A percentile compares a stretch with the other conserved stretches of the same genome.
Evolutionary conservation across 2,113 vertebrate genomes (phyloP).

Genomic region (Cyprinus carpio): DNA sequence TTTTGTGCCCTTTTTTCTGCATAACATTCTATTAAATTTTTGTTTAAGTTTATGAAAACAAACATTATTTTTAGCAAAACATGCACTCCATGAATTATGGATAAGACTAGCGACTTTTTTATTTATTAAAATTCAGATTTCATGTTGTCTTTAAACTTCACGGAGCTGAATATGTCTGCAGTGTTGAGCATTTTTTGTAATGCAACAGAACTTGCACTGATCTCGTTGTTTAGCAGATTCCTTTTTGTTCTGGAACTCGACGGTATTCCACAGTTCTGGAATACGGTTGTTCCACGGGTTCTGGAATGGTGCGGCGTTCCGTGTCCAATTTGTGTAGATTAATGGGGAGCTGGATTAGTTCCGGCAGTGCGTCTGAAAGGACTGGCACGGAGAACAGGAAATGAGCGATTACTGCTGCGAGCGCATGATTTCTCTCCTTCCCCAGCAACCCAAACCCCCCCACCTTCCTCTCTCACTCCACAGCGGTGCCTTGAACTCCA

Average conservation of each 20-base stretch:
- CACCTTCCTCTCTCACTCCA: conserved; percentile 20
- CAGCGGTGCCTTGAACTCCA: conserved; percentile 18
- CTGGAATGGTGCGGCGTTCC: conserved; percentile 50
- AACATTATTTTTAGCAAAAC: too few species aligned
- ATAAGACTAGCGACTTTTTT: not conserved
- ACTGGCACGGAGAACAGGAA: conserved; percentile 63
- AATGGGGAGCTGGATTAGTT: conserved; percentile 63
- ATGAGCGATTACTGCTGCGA: conserved; percentile 63
- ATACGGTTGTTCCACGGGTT: conserved; percentile 35
- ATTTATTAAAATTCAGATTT: not conserved
- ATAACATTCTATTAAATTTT: too few species aligned
- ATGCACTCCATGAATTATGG: not conserved
- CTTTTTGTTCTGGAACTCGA: not conserved
- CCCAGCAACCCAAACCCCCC: conserved; percentile 50
- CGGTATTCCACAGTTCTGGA: conserved; percentile 42
- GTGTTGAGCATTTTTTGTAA: not conserved
- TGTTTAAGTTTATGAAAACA: too few species aligned
- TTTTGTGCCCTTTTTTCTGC: too few species aligned
- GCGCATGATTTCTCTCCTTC: conserved; percentile 57
- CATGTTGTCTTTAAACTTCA: too few species aligned
- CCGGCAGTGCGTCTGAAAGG: conserved; percentile 62
- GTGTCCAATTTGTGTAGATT: conserved; percentile 62
- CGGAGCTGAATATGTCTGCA: too few species aligned
- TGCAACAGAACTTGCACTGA: not conserved
- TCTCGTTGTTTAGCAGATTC: not conserved